These are phyloP conservation scores for Acanthurus tractus DNA, from an alignment of 2,797 vertebrate species.

Conservation along the genomic window DNA sequence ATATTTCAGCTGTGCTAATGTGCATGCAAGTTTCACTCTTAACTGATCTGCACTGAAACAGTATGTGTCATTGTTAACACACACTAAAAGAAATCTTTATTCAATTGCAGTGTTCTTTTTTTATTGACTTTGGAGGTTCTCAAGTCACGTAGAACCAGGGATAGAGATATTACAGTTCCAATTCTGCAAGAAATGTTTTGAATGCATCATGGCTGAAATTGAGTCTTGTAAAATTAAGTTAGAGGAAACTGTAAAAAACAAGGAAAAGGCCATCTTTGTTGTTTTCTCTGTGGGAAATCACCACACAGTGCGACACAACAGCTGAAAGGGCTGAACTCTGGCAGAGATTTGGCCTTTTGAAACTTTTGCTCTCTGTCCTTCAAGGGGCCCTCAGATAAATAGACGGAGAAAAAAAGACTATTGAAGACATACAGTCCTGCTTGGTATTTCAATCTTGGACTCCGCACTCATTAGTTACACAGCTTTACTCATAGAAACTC, in stretches of 20 bases:
- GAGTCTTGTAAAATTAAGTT: background rate
- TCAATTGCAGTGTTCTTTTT: background rate
- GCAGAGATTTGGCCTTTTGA: background rate
- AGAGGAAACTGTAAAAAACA: background rate
- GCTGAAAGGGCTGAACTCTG: background rate
- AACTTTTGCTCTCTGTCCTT: background rate
- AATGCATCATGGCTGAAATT: background rate
- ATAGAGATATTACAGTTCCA: background rate
- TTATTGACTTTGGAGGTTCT: background rate
- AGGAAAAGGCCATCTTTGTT: background rate
- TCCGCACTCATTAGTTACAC: background rate
- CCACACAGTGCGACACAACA: background rate
- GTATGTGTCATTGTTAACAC: no score
- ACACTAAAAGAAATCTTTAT: background rate
- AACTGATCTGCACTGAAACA: background rate
- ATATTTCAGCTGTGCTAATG: no score
- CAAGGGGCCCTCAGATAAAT: background rate
- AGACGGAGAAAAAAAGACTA: slow-evolving; percentile 3
- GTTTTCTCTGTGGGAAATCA: background rate
- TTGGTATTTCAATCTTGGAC: background rate
- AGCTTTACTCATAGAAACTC: background rate
- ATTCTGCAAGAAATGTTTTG: background rate
- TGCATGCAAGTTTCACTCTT: background rate
- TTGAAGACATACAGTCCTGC: background rate
- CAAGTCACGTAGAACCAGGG: accelerated